These are phyloP conservation scores for Forbesichthys agassizii DNA, from an alignment of 2,113 vertebrate genomes.

Conservation along the genomic window DNA sequence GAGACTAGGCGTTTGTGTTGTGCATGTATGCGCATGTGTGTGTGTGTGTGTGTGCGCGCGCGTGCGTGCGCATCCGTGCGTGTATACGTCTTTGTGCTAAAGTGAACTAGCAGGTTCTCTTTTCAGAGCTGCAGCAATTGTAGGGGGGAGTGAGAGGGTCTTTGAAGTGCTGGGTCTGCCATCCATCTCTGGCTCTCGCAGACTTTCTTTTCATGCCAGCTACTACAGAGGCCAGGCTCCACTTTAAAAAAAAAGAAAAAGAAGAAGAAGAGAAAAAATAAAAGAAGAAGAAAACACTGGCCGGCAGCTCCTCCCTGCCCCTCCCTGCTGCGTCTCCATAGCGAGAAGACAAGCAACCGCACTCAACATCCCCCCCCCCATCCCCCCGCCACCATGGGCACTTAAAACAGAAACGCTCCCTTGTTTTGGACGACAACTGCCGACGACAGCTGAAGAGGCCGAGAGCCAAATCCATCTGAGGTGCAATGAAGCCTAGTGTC, in stretches of 20 bases:
- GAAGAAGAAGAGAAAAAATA: slow-evolving; percentile 60
- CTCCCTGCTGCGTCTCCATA: slow-evolving; percentile 44
- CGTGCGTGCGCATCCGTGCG: slow-evolving; percentile 20
- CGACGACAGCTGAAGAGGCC: slow-evolving; percentile 7
- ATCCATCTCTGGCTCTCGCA: slow-evolving; percentile 61
- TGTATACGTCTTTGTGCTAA: slow-evolving; percentile 40
- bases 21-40: slow-evolving; percentile 18
- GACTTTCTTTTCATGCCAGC: slow-evolving; percentile 78
- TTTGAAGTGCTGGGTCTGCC: slow-evolving; percentile 77
- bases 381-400: not conserved
- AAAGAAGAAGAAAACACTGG: slow-evolving; percentile 67
- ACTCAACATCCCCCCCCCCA: not conserved
- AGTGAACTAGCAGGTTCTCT: slow-evolving; percentile 67
- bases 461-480: not conserved
- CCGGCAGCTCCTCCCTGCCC: slow-evolving; percentile 17
- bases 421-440: not conserved
- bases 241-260: no score
- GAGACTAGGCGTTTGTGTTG: slow-evolving; percentile 38
- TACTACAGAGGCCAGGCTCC: slow-evolving; percentile 65
- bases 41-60: slow-evolving; percentile 15
- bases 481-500: not conserved
- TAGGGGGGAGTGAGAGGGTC: slow-evolving; percentile 43
- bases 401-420: slow-evolving; percentile 9
- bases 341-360: slow-evolving; percentile 39
- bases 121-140: slow-evolving; percentile 42